phyloP scores from a whole-genome alignment of 2,888 invertebrate genomes.

The Bembecia ichneumoniformis region DNA sequence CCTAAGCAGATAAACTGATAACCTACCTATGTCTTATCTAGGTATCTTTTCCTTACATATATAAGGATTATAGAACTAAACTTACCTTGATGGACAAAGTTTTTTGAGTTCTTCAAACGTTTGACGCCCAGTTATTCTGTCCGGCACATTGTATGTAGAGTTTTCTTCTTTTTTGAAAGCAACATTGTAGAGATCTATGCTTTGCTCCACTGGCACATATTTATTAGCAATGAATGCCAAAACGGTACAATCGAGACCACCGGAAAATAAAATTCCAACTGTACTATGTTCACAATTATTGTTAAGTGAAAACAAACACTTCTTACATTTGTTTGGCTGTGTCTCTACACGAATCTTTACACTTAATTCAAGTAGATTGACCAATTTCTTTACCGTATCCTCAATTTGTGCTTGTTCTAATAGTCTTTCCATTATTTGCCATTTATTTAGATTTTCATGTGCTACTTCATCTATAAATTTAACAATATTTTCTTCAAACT shows the following conservation, averaged over 20 bases:
- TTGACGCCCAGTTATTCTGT: constrained; percentile 82
- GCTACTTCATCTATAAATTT: constrained; percentile 31
- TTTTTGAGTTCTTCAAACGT: constrained; percentile 78
- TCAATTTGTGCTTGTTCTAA: constrained; percentile 40
- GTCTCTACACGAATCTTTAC: constrained; percentile 72
- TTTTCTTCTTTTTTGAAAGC: constrained; percentile 79
- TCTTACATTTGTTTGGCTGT: constrained; percentile 75
- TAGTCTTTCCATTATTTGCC: constrained; percentile 45
- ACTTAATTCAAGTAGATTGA: constrained; percentile 69
- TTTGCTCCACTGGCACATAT: constrained; percentile 74
- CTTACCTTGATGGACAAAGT: constrained; percentile 75
- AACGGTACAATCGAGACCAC: constrained; percentile 96
- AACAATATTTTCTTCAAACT: constrained; percentile 38
- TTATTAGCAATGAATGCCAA: constrained; percentile 85
- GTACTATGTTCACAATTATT: constrained; percentile 73
- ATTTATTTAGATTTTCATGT: constrained; percentile 25
- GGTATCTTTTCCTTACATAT: no score
- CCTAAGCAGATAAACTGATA: no score
- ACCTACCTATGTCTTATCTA: no score
- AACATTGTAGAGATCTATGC: constrained; percentile 95
- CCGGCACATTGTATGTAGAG: constrained; percentile 81
- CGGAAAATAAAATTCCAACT: constrained; percentile 92
- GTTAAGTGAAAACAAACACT: constrained; percentile 53
- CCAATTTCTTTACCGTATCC: constrained; percentile 55
- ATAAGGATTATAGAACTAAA: neutral